Evolutionary conservation across 2,888 invertebrate species (phyloP).

Genomic region (Tachina lurida): DNA sequence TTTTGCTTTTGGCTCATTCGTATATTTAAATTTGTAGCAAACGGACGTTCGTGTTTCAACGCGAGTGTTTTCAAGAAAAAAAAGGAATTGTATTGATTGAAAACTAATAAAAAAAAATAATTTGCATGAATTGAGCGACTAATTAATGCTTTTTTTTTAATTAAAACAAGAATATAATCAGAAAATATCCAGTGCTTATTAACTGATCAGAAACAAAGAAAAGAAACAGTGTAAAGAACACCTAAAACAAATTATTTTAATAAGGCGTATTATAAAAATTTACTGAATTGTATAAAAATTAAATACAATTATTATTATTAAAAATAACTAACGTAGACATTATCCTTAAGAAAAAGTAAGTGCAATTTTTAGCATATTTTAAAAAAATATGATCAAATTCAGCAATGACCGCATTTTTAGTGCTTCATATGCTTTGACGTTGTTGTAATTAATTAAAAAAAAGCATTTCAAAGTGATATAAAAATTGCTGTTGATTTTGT

Average conservation of each 20-base stretch:
- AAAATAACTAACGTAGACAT: conserved; percentile 1
- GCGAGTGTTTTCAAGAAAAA: conserved; percentile 8
- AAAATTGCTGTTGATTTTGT: conserved; percentile 17
- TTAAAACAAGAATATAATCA: conserved; percentile 30
- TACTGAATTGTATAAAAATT: not conserved
- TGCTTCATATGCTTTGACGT: conserved; percentile 49
- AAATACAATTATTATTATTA: not conserved
- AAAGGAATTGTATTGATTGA: conserved; percentile 5
- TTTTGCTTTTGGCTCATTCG: conserved; percentile 59
- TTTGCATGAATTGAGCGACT: conserved; percentile 55
- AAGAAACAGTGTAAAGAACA: conserved; percentile 9
- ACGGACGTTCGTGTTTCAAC: conserved; percentile 33
- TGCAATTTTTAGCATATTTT: conserved; percentile 19
- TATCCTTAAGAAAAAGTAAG: conserved; percentile 50
- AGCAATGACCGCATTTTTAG: conserved; percentile 68
- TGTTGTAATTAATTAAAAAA: conserved; percentile 56
- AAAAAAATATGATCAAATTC: conserved; percentile 36
- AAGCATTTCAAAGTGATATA: not conserved
- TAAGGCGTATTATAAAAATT: not conserved
- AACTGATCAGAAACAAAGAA: not conserved
- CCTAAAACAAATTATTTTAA: not conserved
- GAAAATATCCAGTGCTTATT: conserved; percentile 9
- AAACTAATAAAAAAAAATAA: conserved; percentile 22
- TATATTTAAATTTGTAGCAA: conserved; percentile 53
- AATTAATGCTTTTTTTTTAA: conserved; percentile 21